Percentiles rank a stretch among this genome's conserved stretches.
Evolutionary conservation across 1,140 invertebrate genomes (phyloP).

Genomic region (Rhopalosiphum maidis): DNA sequence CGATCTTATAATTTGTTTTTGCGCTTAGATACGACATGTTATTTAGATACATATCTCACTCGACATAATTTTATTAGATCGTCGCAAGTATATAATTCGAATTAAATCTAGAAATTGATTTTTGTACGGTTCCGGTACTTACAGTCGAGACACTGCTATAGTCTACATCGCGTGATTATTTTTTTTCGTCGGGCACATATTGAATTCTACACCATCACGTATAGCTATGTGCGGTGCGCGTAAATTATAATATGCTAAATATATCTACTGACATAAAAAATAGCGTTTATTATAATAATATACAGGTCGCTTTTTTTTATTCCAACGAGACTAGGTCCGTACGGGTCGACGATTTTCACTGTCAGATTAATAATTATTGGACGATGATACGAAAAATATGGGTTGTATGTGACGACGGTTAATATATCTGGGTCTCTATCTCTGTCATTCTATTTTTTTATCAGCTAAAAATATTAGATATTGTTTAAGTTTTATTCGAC

Average conservation of each 20-base stretch:
- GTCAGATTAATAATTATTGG: neutral
- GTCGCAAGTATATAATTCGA: too few relatives aligned
- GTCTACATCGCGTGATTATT: neutral
- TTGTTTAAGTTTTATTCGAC: neutral
- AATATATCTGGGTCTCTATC: neutral
- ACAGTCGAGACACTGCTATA: too few relatives aligned
- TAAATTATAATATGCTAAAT: neutral
- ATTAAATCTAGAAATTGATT: too few relatives aligned
- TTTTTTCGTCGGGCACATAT: neutral
- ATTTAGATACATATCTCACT: too few relatives aligned
- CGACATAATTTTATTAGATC: too few relatives aligned
- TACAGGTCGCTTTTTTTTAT: neutral
- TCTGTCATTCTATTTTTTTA: neutral
- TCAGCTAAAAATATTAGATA: neutral
- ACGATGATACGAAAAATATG: constrained; percentile 15
- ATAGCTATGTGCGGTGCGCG: neutral
- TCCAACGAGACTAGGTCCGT: neutral
- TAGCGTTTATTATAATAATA: neutral
- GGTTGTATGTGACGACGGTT: neutral
- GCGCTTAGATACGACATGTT: too few relatives aligned
- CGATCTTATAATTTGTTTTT: too few relatives aligned
- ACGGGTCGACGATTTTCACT: neutral
- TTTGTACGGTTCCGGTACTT: too few relatives aligned
- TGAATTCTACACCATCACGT: neutral
- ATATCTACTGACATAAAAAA: neutral